phyloP scores from a whole-genome alignment of 2,888 invertebrate species.

The Agelastica alni region DNA sequence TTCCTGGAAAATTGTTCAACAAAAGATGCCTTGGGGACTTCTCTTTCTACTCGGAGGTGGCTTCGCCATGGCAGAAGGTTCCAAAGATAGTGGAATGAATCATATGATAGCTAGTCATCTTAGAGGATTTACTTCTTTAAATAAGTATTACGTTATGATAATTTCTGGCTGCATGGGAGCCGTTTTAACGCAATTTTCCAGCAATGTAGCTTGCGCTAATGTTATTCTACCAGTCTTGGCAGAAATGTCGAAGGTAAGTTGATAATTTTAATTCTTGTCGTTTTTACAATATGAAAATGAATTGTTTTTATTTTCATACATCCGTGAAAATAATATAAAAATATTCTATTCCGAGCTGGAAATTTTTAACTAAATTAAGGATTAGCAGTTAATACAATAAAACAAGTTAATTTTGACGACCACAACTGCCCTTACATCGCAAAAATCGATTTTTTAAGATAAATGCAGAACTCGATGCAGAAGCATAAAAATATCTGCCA shows the following conservation, averaged over 20 bases:
- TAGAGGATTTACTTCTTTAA: conserved; percentile 66
- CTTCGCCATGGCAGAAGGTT: conserved; percentile 88
- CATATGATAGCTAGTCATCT: conserved; percentile 73
- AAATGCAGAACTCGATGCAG: too few relatives aligned
- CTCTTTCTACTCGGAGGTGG: conserved; percentile 88
- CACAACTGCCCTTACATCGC: too few relatives aligned
- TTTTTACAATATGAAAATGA: too few relatives aligned
- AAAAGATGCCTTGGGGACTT: conserved; percentile 89
- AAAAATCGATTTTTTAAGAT: too few relatives aligned
- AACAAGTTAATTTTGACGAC: too few relatives aligned
- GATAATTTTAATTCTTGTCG: too few relatives aligned
- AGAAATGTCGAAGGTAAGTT: conserved; percentile 66
- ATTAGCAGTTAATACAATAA: too few relatives aligned
- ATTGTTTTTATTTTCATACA: too few relatives aligned
- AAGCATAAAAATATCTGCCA: too few relatives aligned
- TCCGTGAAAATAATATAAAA: too few relatives aligned
- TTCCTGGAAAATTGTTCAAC: conserved; percentile 83
- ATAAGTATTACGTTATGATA: conserved; percentile 69
- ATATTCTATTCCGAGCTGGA: too few relatives aligned
- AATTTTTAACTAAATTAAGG: too few relatives aligned
- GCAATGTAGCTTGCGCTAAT: conserved; percentile 89
- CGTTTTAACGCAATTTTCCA: conserved; percentile 84
- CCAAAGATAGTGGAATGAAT: conserved; percentile 73
- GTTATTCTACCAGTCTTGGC: conserved; percentile 84
- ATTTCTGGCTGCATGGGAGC: conserved; percentile 80